Evolutionary conservation across 1,140 invertebrate genomes (phyloP).

Genomic region (Apis laboriosa): DNA sequence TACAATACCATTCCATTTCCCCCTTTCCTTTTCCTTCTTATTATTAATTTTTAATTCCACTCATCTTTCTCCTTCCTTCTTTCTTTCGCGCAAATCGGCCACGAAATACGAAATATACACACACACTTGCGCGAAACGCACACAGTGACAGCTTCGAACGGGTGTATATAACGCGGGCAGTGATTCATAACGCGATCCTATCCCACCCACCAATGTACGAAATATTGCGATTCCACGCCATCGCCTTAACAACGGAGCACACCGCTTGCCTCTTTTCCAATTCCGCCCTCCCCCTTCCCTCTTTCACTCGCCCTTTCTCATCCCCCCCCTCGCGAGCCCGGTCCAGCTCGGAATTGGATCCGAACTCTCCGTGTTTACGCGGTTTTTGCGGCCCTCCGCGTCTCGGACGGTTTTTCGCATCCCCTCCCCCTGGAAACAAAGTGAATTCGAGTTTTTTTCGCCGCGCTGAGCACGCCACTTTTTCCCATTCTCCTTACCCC

Average conservation of each 20-base stretch:
- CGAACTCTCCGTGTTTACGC: constrained; percentile 36
- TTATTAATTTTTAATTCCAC: too few species aligned
- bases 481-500: neutral
- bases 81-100: constrained; percentile 47
- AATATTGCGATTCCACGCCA: constrained; percentile 47
- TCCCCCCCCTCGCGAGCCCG: neutral
- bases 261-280: constrained; percentile 11
- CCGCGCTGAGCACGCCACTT: constrained; percentile 15
- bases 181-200: constrained; percentile 57
- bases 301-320: neutral
- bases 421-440: constrained; percentile 23
- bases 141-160: too few species aligned
- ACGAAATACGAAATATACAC: constrained; percentile 57
- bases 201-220: constrained; percentile 12
- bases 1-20: neutral
- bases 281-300: neutral
- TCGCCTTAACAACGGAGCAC: constrained; percentile 36
- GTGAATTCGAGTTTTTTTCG: constrained; percentile 35
- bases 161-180: neutral
- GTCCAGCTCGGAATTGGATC: constrained; percentile 29
- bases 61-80: too few species aligned
- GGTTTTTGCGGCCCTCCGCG: constrained; percentile 26
- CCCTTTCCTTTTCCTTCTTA: neutral
- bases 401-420: constrained; percentile 8
- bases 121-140: constrained; percentile 11